These are phyloP conservation scores for Pogonomyrmex barbatus DNA, from an alignment of 1,140 invertebrate species.

Conservation along the genomic window DNA sequence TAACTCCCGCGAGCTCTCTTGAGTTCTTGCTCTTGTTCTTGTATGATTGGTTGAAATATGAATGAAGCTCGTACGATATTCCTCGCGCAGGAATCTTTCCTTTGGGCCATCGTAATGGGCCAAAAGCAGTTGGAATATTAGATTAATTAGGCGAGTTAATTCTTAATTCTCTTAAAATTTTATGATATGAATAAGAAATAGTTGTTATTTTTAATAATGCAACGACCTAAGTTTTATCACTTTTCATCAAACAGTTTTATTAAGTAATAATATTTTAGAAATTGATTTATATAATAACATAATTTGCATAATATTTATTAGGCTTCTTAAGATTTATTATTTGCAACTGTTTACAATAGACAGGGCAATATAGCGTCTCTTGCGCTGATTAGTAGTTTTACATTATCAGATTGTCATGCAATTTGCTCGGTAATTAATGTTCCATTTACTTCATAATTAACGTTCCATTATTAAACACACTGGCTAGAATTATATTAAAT, in stretches of 20 bases:
- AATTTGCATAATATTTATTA: neutral
- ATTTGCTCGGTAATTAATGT: constrained; percentile 47
- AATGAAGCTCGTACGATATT: neutral
- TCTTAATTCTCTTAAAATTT: neutral
- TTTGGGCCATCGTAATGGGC: neutral
- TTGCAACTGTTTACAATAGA: neutral
- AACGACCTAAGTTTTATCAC: neutral
- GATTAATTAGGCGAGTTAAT: constrained; percentile 32
- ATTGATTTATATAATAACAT: neutral
- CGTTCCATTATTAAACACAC: constrained; percentile 45
- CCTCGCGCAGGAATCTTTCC: constrained; percentile 3
- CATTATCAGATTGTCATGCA: constrained; percentile 33
- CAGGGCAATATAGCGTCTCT: neutral
- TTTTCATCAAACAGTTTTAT: neutral
- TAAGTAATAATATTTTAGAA: neutral
- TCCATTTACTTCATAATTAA: constrained; percentile 48
- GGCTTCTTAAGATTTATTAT: neutral
- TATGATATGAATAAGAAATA: neutral
- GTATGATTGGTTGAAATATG: constrained; percentile 41
- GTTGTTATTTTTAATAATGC: neutral
- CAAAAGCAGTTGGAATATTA: neutral
- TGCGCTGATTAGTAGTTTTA: constrained; percentile 19
- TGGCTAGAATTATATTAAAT: constrained; percentile 37
- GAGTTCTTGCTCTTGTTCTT: neutral
- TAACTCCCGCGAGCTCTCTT: neutral